phyloP scores from a whole-genome alignment of 2,113 vertebrate genomes.

The Albula goreensis region DNA sequence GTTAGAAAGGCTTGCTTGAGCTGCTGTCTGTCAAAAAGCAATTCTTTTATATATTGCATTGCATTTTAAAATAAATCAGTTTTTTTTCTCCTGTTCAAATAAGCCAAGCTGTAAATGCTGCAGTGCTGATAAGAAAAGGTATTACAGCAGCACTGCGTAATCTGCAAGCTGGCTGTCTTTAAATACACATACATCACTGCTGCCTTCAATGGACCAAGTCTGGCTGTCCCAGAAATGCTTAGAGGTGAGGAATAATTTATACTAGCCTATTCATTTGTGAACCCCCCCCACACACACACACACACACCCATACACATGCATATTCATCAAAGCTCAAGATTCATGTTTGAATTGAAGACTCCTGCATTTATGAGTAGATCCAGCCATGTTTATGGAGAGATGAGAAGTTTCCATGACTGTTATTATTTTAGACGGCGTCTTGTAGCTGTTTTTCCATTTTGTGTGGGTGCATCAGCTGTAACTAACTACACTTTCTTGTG shows the following conservation, averaged over 20 bases:
- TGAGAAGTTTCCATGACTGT: too few relatives aligned
- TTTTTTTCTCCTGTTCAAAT: neutral
- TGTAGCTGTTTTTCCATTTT: too few relatives aligned
- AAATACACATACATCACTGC: constrained; percentile 7
- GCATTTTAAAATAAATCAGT: constrained; percentile 1
- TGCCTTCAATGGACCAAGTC: neutral
- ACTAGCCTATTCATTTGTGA: neutral
- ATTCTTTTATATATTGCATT: neutral
- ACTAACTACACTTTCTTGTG: too few relatives aligned
- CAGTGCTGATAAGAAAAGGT: neutral
- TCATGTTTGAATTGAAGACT: neutral
- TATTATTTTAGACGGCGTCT: too few relatives aligned
- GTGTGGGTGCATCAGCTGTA: neutral
- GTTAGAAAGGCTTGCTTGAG: neutral
- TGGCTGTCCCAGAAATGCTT: neutral
- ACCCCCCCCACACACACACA: neutral
- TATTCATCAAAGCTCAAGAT: neutral
- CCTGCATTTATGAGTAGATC: neutral
- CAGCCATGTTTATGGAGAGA: neutral
- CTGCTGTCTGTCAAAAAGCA: neutral
- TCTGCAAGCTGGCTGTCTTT: constrained; percentile 10
- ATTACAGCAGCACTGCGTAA: neutral
- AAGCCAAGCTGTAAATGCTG: constrained; percentile 7
- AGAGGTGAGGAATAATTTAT: constrained; percentile 9
- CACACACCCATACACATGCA: neutral